These are phyloP conservation scores for Gila robusta DNA, from an alignment of 2,797 vertebrate genomes.

Conservation along the genomic window DNA sequence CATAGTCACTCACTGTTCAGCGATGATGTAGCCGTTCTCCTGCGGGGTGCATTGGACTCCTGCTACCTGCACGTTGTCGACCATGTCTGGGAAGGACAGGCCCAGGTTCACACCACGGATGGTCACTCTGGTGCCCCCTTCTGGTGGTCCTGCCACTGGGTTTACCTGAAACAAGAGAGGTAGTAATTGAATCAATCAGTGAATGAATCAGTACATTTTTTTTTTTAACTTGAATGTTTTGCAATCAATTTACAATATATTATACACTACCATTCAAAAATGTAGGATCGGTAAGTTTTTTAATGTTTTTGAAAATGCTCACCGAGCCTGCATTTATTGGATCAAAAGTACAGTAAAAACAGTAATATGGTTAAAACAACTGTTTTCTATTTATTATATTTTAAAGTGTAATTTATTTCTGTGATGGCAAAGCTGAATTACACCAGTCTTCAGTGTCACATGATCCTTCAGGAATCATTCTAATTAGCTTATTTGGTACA, in stretches of 20 bases:
- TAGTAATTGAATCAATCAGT: background rate
- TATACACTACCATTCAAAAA: background rate
- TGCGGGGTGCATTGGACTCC: slow-evolving; percentile 90
- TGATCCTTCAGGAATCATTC: background rate
- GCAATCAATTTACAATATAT: background rate
- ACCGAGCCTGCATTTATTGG: background rate
- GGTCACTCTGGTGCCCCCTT: slow-evolving; percentile 95
- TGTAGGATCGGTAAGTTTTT: background rate
- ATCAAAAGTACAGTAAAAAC: background rate
- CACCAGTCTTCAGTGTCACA: background rate
- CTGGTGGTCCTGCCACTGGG: slow-evolving; percentile 92
- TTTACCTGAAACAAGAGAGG: slow-evolving; percentile 81
- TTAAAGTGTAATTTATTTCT: background rate
- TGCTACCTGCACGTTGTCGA: slow-evolving; percentile 91
- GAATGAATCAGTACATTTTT: background rate
- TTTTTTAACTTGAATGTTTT: background rate
- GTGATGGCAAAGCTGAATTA: background rate
- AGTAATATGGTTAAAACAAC: background rate
- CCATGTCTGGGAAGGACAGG: slow-evolving; percentile 94
- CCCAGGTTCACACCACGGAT: slow-evolving; percentile 95
- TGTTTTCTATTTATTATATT: background rate
- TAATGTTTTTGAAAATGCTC: background rate
- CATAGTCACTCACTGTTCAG: slow-evolving; percentile 91
- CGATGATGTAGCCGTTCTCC: slow-evolving; percentile 91
- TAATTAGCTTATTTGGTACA: background rate